A percentile compares a stretch with the other conserved stretches of the same genome.
Conservation (phyloP, 1,140 invertebrate species). For the Diprion similis region DNA sequence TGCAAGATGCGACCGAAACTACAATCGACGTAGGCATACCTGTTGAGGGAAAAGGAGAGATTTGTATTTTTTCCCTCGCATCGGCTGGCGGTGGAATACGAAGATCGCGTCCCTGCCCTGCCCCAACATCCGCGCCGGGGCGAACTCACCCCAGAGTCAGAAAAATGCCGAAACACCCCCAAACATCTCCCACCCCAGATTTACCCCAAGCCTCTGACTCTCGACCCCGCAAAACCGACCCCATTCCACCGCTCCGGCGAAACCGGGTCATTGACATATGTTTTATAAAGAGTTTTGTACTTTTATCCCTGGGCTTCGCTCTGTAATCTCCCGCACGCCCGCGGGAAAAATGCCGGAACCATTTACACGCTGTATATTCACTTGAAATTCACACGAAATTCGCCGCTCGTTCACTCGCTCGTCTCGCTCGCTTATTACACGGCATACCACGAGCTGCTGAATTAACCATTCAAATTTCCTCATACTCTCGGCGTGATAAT, state of each 20-base stretch:
- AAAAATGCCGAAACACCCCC: conserved; percentile 38
- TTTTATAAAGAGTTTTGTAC: conserved; percentile 26
- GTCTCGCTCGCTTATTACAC: not conserved
- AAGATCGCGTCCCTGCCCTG: conserved; percentile 3
- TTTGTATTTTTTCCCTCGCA: not conserved
- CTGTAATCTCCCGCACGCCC: not conserved
- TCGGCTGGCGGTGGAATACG: not conserved
- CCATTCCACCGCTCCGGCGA: not conserved
- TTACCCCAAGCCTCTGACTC: conserved; percentile 19
- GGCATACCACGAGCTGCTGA: not conserved
- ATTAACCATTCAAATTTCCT: too few species aligned
- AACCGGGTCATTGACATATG: conserved; percentile 41
- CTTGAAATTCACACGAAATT: not conserved
- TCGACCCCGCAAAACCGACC: conserved; percentile 26
- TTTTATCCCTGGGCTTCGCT: not conserved
- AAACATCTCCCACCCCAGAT: conserved; percentile 12
- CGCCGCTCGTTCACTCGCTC: not conserved
- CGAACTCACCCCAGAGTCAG: conserved; percentile 15
- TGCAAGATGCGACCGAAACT: too few species aligned
- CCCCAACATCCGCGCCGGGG: not conserved
- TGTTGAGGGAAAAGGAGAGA: not conserved
- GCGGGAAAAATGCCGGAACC: not conserved
- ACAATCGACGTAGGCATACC: too few species aligned
- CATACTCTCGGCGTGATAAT: too few species aligned
- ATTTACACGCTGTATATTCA: not conserved